Conservation (phyloP, 2,797 vertebrate species). For the Sebastes hubbsi region DNA sequence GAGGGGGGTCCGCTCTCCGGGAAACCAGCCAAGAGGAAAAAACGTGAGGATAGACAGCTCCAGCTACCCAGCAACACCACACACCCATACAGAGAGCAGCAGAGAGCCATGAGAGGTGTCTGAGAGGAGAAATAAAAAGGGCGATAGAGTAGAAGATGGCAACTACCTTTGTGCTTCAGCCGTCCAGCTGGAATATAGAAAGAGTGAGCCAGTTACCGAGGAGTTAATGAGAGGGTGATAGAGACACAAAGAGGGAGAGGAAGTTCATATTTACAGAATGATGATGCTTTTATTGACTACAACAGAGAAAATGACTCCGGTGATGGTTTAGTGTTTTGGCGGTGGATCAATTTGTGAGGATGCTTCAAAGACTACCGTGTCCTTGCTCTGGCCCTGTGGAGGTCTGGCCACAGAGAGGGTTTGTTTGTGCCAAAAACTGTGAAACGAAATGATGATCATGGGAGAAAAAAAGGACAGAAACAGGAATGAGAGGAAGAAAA, state of each 20-base stretch:
- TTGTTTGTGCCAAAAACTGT: slow-evolving; percentile 1
- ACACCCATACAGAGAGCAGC: slow-evolving; percentile 67
- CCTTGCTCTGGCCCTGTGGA: slow-evolving; percentile 5
- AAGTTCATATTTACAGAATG: slow-evolving; percentile 49
- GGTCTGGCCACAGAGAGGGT: slow-evolving; percentile 6
- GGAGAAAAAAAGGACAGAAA: background rate
- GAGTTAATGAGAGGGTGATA: slow-evolving; percentile 50
- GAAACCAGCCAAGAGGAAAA: slow-evolving; percentile 46
- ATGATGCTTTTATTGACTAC: slow-evolving; percentile 41
- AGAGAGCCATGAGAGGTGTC: slow-evolving; percentile 51
- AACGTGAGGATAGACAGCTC: slow-evolving; percentile 56
- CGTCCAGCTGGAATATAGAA: slow-evolving; percentile 85
- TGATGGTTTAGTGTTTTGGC: slow-evolving; percentile 37
- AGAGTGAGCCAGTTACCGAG: slow-evolving; percentile 71
- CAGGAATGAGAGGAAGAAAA: background rate
- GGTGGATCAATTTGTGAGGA: slow-evolving; percentile 7
- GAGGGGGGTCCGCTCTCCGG: slow-evolving; percentile 19
- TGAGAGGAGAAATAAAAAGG: slow-evolving; percentile 47
- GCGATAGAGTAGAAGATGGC: slow-evolving; percentile 69
- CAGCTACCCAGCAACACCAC: slow-evolving; percentile 63
- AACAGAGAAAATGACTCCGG: slow-evolving; percentile 18
- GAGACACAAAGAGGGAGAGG: slow-evolving; percentile 39
- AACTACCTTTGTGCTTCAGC: slow-evolving; percentile 84
- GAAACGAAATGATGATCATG: background rate
- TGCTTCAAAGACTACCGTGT: slow-evolving; percentile 24